Evolutionary conservation across 2,888 invertebrate species (phyloP).

Genomic region (Coenonympha glycerion): DNA sequence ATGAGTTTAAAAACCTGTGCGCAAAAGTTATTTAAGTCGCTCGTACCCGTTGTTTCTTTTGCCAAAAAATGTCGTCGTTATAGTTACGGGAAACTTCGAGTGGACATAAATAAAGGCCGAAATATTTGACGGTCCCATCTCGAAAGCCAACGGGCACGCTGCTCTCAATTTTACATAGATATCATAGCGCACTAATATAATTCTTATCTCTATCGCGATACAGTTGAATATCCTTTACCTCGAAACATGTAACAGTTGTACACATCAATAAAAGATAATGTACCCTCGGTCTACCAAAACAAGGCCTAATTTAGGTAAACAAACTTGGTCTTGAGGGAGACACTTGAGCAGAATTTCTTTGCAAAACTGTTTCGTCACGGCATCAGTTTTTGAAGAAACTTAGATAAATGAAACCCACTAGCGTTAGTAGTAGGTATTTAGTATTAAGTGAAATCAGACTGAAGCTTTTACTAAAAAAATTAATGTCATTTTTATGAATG

Average conservation of each 20-base stretch:
- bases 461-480: too few relatives aligned
- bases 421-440: constrained; percentile 45
- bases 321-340: constrained; percentile 33
- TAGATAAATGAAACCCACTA: constrained; percentile 62
- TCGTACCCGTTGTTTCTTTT: constrained; percentile 35
- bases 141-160: constrained; percentile 50
- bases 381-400: constrained; percentile 61
- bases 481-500: too few relatives aligned
- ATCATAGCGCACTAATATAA: constrained; percentile 31
- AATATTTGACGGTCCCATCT: constrained; percentile 69
- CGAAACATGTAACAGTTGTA: constrained; percentile 35
- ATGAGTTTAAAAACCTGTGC: constrained; percentile 23
- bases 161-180: constrained; percentile 49
- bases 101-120: constrained; percentile 73
- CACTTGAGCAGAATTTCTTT: constrained; percentile 56
- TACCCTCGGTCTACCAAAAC: constrained; percentile 39
- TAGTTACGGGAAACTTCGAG: constrained; percentile 67
- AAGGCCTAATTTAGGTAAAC: constrained; percentile 49
- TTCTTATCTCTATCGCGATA: constrained; percentile 26
- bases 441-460: too few relatives aligned
- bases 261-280: constrained; percentile 48
- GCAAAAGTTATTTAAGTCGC: constrained; percentile 19
- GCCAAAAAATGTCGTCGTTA: constrained; percentile 53
- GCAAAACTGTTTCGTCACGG: constrained; percentile 55
- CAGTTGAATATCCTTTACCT: constrained; percentile 28